Evolutionary conservation across 2,113 vertebrate species (phyloP).

Genomic region (Panthera leo): DNA sequence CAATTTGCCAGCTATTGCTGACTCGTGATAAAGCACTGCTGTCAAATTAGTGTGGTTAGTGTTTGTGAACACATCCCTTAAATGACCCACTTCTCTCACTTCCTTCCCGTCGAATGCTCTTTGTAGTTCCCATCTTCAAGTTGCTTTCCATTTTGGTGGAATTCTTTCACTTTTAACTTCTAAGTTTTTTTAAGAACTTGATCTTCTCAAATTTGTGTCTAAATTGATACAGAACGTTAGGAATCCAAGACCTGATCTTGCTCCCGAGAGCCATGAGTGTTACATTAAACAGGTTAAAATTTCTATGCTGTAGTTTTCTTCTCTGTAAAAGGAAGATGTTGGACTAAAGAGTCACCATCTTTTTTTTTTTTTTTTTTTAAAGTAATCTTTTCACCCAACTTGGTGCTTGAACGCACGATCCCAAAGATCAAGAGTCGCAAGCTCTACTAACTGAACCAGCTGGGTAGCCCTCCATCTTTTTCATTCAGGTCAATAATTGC

Average conservation of each 20-base stretch:
- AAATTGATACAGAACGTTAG: neutral
- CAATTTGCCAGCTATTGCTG: neutral
- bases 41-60: neutral
- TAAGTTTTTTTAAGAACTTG: neutral
- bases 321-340: neutral
- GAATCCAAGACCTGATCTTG: neutral
- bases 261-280: neutral
- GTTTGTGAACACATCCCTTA: neutral
- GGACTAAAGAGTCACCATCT: neutral
- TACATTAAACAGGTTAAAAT: neutral
- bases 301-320: neutral
- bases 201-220: neutral
- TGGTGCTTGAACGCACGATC: neutral
- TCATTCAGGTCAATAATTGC: neutral
- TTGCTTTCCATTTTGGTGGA: neutral
- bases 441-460: neutral
- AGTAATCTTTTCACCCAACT: neutral
- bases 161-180: neutral
- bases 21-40: neutral
- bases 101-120: neutral
- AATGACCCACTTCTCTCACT: neutral
- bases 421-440: accelerated
- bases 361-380: neutral
- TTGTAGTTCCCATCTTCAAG: neutral
- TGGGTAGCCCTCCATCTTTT: neutral